A percentile compares a stretch with the other conserved stretches of the same genome.
Evolutionary conservation across 30 jellyfish, hydroid and myxozoan genomes (phyloP).

Genomic region (Hydra vulgaris): DNA sequence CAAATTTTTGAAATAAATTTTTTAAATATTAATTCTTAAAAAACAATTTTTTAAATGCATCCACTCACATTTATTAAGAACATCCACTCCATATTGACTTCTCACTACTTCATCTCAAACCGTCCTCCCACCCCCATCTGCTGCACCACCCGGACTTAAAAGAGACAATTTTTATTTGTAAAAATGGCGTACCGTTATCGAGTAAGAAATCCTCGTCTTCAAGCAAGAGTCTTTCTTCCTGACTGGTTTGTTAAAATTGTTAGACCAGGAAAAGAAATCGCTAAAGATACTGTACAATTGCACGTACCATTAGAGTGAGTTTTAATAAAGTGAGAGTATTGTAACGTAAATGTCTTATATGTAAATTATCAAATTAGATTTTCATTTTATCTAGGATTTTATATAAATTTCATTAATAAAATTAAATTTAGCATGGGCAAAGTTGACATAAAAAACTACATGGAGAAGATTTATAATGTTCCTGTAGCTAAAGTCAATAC

Average conservation of each 20-base stretch:
- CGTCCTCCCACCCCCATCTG: no score
- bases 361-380: no score
- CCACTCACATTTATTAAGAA: no score
- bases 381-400: neutral
- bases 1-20: no score
- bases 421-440: constrained; percentile 51
- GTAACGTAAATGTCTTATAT: no score
- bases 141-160: no score
- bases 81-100: no score
- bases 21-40: no score
- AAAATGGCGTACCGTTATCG: constrained; percentile 79
- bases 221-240: constrained; percentile 84
- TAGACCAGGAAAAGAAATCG: constrained; percentile 54
- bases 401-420: neutral
- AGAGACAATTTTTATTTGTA: no score
- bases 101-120: no score
- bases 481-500: constrained; percentile 67
- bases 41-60: no score
- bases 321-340: no score
- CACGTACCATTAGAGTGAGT: constrained; percentile 89
- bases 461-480: constrained; percentile 64
- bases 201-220: constrained; percentile 66
- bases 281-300: constrained; percentile 65
- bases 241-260: constrained; percentile 70
- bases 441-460: constrained; percentile 56